These are phyloP conservation scores for Lophotis ruficrista DNA, from an alignment of 2,113 vertebrate species.

Conservation along the genomic window DNA sequence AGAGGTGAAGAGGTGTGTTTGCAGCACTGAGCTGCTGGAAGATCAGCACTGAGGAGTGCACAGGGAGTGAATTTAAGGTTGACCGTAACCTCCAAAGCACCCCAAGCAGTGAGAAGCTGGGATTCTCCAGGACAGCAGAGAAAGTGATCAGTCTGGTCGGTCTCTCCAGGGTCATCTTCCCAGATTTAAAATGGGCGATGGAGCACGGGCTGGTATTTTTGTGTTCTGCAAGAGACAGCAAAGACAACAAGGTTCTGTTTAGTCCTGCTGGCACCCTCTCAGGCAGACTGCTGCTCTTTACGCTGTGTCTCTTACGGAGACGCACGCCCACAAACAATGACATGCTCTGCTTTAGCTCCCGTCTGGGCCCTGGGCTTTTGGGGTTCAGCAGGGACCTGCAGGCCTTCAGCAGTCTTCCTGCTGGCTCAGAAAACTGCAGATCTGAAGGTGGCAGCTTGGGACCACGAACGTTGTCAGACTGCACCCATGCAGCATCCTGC, in stretches of 20 bases:
- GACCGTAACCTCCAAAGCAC: neutral
- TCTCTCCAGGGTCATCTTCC: neutral
- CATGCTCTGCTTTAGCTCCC: neutral
- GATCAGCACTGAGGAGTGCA: neutral
- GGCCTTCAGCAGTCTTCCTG: neutral
- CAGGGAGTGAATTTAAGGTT: neutral
- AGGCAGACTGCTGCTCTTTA: neutral
- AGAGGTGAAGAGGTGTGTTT: neutral
- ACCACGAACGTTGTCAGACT: neutral
- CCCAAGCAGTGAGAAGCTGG: neutral
- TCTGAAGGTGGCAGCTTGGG: neutral
- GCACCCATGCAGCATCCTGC: neutral
- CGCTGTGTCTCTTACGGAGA: too few species aligned
- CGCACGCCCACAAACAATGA: accelerated
- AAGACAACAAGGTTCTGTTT: neutral
- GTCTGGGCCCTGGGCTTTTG: neutral
- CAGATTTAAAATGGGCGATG: neutral
- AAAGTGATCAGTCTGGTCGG: neutral
- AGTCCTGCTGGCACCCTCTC: neutral
- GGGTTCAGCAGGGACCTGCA: neutral
- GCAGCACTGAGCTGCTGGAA: neutral
- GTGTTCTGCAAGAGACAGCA: neutral
- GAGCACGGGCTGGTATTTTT: neutral
- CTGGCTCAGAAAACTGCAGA: neutral
- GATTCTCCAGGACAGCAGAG: neutral